These are phyloP conservation scores for Trimorus sp. DNA, from an alignment of 2,888 invertebrate species.

Conservation along the genomic window DNA sequence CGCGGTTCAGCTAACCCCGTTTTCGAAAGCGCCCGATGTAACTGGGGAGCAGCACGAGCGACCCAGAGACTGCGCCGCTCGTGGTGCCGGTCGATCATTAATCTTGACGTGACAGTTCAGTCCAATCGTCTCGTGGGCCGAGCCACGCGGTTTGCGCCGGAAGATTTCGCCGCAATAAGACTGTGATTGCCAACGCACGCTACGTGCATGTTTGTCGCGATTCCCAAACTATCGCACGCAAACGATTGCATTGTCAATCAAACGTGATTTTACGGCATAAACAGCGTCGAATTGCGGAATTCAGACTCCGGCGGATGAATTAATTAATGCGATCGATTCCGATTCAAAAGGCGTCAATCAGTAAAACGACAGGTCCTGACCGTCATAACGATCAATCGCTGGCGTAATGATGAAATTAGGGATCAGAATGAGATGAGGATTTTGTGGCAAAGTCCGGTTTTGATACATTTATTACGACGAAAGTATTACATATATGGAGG, in stretches of 20 bases:
- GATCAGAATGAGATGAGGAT: background rate
- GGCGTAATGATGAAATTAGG: constrained; percentile 29
- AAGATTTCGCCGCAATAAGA: constrained; percentile 22
- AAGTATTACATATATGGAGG: too few species aligned
- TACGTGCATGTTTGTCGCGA: constrained; percentile 21
- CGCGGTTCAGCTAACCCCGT: constrained; percentile 66
- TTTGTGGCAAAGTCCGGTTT: background rate
- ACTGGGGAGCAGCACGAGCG: constrained; percentile 38
- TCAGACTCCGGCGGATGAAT: constrained; percentile 9
- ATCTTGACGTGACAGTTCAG: constrained; percentile 67
- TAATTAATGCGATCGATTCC: constrained; percentile 34
- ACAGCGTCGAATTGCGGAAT: constrained; percentile 26
- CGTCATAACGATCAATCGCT: constrained; percentile 30
- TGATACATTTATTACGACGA: too few species aligned
- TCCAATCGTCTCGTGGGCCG: constrained; percentile 49
- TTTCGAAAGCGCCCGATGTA: constrained; percentile 45
- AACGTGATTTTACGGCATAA: constrained; percentile 33
- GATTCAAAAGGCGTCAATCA: constrained; percentile 53
- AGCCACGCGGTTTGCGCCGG: constrained; percentile 7
- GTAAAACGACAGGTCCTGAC: constrained; percentile 42
- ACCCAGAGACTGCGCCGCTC: constrained; percentile 60
- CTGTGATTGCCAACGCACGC: constrained; percentile 27
- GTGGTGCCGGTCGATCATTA: constrained; percentile 67
- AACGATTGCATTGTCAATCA: constrained; percentile 38
- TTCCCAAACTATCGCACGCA: constrained; percentile 23